phyloP scores from a whole-genome alignment of 2,888 invertebrate genomes.

The Synergus gifuensis region DNA sequence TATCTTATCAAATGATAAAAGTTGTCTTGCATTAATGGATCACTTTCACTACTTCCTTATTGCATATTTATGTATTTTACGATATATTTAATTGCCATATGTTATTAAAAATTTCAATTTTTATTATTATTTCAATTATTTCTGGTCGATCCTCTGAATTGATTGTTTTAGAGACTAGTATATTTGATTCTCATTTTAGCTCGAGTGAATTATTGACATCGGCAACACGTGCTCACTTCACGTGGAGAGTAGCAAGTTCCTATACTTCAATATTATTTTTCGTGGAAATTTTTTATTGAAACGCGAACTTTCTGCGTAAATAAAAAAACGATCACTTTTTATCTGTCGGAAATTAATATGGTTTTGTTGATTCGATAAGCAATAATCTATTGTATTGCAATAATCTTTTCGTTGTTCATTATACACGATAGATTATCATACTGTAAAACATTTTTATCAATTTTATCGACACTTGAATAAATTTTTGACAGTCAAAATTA shows the following conservation, averaged over 20 bases:
- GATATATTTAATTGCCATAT: background rate
- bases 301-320: background rate
- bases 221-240: background rate
- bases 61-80: background rate
- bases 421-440: too few relatives aligned
- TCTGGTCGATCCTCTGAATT: background rate
- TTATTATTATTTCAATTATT: too few relatives aligned
- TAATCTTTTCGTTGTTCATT: too few relatives aligned
- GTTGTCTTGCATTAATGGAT: background rate
- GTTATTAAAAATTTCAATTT: background rate
- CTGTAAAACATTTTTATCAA: too few relatives aligned
- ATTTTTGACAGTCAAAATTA: too few relatives aligned
- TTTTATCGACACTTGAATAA: too few relatives aligned
- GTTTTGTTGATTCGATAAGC: background rate
- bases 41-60: background rate
- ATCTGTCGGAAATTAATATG: background rate
- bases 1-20: conserved; percentile 6
- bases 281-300: background rate
- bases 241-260: background rate
- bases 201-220: conserved; percentile 5
- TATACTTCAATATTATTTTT: background rate
- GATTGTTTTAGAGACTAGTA: background rate
- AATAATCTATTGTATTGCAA: background rate
- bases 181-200: background rate
- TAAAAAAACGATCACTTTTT: background rate